Conservation (phyloP, 2,888 invertebrate species). For the Octodonta nipae region DNA sequence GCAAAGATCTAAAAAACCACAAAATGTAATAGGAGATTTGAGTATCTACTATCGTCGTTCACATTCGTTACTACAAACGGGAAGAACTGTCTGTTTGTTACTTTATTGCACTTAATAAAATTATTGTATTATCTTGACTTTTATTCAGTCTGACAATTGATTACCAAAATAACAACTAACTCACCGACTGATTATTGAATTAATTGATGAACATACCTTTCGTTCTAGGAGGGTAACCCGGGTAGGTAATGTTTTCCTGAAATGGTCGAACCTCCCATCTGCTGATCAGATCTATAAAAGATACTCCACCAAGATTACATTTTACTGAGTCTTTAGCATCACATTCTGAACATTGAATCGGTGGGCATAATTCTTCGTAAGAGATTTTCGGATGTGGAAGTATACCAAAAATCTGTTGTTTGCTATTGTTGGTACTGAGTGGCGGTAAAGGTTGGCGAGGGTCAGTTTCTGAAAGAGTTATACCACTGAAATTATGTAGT, state of each 20-base stretch:
- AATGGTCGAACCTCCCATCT: slow-evolving; percentile 41
- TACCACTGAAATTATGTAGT: too few relatives aligned
- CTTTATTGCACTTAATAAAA: background rate
- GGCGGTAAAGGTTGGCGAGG: slow-evolving; percentile 32
- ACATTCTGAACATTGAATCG: slow-evolving; percentile 48
- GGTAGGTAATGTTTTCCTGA: slow-evolving; percentile 47
- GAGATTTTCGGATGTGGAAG: slow-evolving; percentile 47
- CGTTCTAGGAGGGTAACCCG: slow-evolving; percentile 40
- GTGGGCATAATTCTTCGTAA: slow-evolving; percentile 48
- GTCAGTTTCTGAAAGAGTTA: slow-evolving; percentile 38
- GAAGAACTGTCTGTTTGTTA: too few relatives aligned
- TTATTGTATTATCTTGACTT: background rate
- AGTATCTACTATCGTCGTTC: too few relatives aligned
- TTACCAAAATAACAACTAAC: too few relatives aligned
- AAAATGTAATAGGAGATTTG: too few relatives aligned
- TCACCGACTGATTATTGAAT: too few relatives aligned
- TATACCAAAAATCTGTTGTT: slow-evolving; percentile 40
- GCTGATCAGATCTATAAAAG: slow-evolving; percentile 44
- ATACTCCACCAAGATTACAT: slow-evolving; percentile 45
- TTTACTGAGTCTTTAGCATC: slow-evolving; percentile 39
- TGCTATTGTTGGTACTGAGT: slow-evolving; percentile 24
- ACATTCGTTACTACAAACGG: too few relatives aligned
- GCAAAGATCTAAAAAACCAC: too few relatives aligned
- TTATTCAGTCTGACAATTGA: too few relatives aligned
- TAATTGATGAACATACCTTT: slow-evolving; percentile 36